These are phyloP conservation scores for Salpingus planirostris DNA, from an alignment of 2,888 invertebrate species.

Conservation along the genomic window DNA sequence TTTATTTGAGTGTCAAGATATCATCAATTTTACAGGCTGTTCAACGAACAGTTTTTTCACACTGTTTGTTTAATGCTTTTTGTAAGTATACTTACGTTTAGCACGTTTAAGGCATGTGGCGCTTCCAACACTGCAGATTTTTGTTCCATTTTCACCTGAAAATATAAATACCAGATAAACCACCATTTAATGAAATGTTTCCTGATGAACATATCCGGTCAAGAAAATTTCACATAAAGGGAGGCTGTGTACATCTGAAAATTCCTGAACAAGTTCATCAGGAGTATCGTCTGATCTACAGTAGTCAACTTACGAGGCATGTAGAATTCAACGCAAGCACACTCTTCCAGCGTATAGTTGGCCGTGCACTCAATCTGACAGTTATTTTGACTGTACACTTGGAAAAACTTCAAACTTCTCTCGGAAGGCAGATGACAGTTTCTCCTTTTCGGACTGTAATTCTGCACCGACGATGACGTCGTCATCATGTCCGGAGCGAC, in stretches of 20 bases:
- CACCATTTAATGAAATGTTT: neutral
- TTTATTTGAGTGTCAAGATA: too few relatives aligned
- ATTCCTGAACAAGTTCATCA: neutral
- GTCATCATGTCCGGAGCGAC: neutral
- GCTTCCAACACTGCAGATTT: constrained; percentile 6
- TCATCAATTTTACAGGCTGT: too few relatives aligned
- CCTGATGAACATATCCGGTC: too few relatives aligned
- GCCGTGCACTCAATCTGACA: neutral
- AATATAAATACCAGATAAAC: constrained; percentile 1
- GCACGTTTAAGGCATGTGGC: constrained; percentile 3
- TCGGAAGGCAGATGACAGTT: neutral
- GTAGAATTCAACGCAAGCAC: neutral
- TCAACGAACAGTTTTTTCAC: too few relatives aligned
- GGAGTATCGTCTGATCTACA: neutral
- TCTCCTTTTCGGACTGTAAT: neutral
- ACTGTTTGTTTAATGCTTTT: too few relatives aligned
- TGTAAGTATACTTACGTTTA: too few relatives aligned
- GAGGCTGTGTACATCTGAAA: too few relatives aligned
- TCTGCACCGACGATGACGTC: neutral
- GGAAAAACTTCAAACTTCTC: neutral
- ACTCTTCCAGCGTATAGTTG: neutral
- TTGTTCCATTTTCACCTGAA: constrained; percentile 4
- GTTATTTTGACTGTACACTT: neutral
- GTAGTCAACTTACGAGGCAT: neutral
- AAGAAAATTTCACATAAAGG: too few relatives aligned